Base-by-base conservation (phyloP, 2,888 invertebrate genomes). In the Leptothorax acervorum region DNA sequence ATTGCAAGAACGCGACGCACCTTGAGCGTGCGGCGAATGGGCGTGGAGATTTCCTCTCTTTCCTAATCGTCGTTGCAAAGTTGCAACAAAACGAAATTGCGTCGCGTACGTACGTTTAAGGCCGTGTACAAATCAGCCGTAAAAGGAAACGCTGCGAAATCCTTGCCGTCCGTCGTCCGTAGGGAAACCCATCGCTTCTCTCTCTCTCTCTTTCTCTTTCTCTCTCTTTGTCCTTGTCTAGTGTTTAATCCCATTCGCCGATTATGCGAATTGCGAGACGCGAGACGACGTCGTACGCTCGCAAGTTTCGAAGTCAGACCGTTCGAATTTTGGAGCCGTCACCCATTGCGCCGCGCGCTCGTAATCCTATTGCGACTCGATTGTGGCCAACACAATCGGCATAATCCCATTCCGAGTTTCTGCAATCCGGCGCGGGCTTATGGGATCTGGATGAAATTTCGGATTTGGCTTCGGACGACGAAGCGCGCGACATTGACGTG, bases 11-110 rank as follows among this genome's bases (percentile, higher is more conserved):
- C 45, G 70, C 78, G 70, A 70, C 42, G 70, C 35, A 79, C 45
- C 73, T 71, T 18, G 78, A 71, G 79, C 71, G 57, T 71, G 79
- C 66, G 55, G 76, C 66, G 42, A 78, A 78, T 66, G 76, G 76
- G 76, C 79, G 73, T 79, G 73, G 73, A 60, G 79, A 55, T 79
- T 73, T 79, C 73, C 60, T 71, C 48, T 79, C 73, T 79, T 79
- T 71, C 73, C 73, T 79, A 79, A 79, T 71, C 73, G 71, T 48
- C 45, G 51, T 51, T 45, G 71, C 70, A 12, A 31, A 68, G 55
- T 68, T 68, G 78, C 60, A 73, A 60, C 51, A 28, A 60, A 76
- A 63, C 48, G 55, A 71, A 79, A 79, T 79, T 79, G 57, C 68
- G 55, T 35, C 39, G n/a, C 68, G 70, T 55, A 65, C 28, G 66